Conservation (phyloP, 2,888 invertebrate genomes). For the Chaitophorus viminalis region DNA sequence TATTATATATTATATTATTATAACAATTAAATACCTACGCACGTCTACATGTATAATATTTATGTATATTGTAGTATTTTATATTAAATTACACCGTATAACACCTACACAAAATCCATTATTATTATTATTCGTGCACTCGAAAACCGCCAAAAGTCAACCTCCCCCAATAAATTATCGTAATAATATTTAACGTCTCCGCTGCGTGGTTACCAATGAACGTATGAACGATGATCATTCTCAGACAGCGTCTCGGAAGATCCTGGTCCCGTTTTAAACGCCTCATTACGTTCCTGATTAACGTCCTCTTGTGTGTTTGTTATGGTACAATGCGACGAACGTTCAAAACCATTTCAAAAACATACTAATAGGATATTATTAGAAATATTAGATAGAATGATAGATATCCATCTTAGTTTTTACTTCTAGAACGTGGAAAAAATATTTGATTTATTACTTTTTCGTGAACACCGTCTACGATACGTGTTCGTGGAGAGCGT, state of each 20-base stretch:
- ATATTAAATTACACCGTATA: background rate
- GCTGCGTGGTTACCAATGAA: too few relatives aligned
- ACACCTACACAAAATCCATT: background rate
- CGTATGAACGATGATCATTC: too few relatives aligned
- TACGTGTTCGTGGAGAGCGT: background rate
- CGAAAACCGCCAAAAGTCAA: background rate
- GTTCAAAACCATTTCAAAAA: too few relatives aligned
- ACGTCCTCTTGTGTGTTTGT: too few relatives aligned
- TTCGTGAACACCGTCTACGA: background rate
- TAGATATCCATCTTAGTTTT: background rate
- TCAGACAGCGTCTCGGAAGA: too few relatives aligned
- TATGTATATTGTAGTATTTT: background rate
- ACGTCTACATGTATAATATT: background rate
- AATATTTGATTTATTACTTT: background rate
- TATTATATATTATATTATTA: background rate
- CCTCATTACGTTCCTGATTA: too few relatives aligned
- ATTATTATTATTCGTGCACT: background rate
- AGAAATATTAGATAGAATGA: too few relatives aligned
- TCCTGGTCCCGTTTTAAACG: too few relatives aligned
- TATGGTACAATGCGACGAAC: too few relatives aligned
- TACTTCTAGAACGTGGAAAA: background rate
- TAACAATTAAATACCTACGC: background rate
- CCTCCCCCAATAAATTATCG: background rate
- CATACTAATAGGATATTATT: too few relatives aligned
- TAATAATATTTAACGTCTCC: background rate